A percentile compares a stretch with the other conserved stretches of the same genome.
phyloP scores from a whole-genome alignment of 53 echinoderm and acorn worm genomes.

The Glandiceps talaboti region DNA sequence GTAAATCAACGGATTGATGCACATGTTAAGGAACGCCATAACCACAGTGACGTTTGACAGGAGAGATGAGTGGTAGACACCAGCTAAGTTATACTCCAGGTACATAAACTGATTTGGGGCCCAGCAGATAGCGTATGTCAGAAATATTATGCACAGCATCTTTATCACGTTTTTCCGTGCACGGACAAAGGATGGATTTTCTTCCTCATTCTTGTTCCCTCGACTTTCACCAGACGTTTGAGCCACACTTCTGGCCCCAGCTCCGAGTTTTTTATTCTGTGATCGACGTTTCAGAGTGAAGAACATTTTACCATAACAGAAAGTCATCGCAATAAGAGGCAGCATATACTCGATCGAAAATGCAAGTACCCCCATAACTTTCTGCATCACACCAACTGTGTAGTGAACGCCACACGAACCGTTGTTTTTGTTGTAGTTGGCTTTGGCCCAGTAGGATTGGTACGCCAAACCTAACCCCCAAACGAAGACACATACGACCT shows the following conservation, averaged over 20 bases:
- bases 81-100: constrained; percentile 76
- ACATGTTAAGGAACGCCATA: constrained; percentile 69
- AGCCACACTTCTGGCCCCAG: neutral
- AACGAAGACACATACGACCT: constrained; percentile 26
- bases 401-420: too few relatives aligned
- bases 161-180: constrained; percentile 63
- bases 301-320: constrained; percentile 47
- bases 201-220: too few relatives aligned
- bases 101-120: constrained; percentile 85
- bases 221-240: too few relatives aligned
- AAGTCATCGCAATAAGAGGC: constrained; percentile 61
- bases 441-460: constrained; percentile 66
- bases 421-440: constrained; percentile 8
- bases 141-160: constrained; percentile 58
- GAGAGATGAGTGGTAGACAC: constrained; percentile 45
- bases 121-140: constrained; percentile 78
- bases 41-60: constrained; percentile 81
- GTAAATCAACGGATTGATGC: constrained; percentile 75
- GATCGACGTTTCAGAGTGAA: too few relatives aligned
- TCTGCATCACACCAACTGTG: constrained; percentile 16
- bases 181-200: too few relatives aligned
- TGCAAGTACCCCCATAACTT: constrained; percentile 42
- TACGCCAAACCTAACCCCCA: constrained; percentile 64
- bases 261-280: too few relatives aligned
- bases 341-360: constrained; percentile 80